Conservation (phyloP, 2,888 invertebrate genomes). For the Watsonalla binaria region DNA sequence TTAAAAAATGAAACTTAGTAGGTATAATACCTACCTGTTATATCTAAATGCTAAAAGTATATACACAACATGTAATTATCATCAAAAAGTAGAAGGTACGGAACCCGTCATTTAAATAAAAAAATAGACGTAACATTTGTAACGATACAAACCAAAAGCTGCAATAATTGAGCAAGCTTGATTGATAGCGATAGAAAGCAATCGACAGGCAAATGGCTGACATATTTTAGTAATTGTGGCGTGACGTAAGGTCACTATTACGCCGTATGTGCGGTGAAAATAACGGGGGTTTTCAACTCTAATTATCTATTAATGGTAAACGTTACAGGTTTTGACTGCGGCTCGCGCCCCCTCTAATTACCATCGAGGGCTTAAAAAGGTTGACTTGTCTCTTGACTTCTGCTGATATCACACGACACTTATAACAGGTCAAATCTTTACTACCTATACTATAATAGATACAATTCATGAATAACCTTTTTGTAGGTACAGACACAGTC, state of each 20-base stretch:
- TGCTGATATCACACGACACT: not conserved
- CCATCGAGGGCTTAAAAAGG: constrained; percentile 12
- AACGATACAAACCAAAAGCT: not conserved
- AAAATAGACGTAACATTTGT: no score
- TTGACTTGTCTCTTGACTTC: constrained; percentile 12
- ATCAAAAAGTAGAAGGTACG: no score
- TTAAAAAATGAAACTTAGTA: no score
- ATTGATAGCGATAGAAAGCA: not conserved
- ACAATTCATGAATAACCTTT: not conserved
- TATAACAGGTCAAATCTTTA: not conserved
- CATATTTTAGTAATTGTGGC: constrained; percentile 62
- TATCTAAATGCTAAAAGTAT: no score
- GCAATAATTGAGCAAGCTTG: not conserved
- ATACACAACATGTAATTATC: no score
- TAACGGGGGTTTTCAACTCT: constrained; percentile 23
- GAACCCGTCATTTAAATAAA: no score
- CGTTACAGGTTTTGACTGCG: constrained; percentile 25
- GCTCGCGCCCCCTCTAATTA: constrained; percentile 19
- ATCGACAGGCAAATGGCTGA: constrained; percentile 32
- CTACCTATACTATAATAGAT: not conserved
- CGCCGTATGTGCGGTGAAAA: constrained; percentile 53
- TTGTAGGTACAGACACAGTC: not conserved
- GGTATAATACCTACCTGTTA: no score
- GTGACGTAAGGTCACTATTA: constrained; percentile 56
- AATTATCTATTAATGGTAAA: constrained; percentile 46